Evolutionary conservation across 37 sponge, comb jelly and placozoan genomes (phyloP).

Genomic region (Beroe forskalii): DNA sequence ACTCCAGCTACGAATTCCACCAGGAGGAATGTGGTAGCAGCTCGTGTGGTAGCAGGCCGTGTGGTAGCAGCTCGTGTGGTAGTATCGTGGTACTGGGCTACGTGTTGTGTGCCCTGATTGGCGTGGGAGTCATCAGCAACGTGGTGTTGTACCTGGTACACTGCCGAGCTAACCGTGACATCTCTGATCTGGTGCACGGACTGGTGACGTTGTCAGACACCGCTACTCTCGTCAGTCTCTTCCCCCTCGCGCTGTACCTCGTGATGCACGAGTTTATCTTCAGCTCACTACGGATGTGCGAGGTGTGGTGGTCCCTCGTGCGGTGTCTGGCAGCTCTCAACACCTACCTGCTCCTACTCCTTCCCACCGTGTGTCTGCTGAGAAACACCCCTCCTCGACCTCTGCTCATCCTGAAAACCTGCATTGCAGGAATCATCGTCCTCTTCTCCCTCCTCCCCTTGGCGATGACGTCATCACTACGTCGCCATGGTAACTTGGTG

Average conservation of each 20-base stretch:
- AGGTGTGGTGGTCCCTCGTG: background rate
- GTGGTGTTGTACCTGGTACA: background rate
- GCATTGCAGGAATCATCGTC: background rate
- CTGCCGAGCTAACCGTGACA: background rate
- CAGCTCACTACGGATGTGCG: background rate
- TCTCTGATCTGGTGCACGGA: background rate
- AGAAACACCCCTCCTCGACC: background rate
- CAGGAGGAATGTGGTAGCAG: background rate
- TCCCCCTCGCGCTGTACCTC: background rate
- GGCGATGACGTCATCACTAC: background rate
- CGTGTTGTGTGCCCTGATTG: background rate
- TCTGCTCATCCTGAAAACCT: background rate
- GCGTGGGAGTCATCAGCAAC: background rate
- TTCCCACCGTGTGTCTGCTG: background rate
- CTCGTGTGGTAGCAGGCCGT: background rate
- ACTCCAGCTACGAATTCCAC: background rate
- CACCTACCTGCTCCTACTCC: background rate
- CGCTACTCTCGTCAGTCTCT: background rate
- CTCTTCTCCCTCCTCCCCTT: background rate
- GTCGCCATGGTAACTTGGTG: background rate
- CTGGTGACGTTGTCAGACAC: background rate
- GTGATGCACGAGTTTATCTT: background rate
- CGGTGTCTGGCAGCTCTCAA: background rate
- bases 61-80: background rate
- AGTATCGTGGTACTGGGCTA: background rate